Conservation (phyloP, 1,140 invertebrate genomes). For the Coenobita brevimanus region DNA sequence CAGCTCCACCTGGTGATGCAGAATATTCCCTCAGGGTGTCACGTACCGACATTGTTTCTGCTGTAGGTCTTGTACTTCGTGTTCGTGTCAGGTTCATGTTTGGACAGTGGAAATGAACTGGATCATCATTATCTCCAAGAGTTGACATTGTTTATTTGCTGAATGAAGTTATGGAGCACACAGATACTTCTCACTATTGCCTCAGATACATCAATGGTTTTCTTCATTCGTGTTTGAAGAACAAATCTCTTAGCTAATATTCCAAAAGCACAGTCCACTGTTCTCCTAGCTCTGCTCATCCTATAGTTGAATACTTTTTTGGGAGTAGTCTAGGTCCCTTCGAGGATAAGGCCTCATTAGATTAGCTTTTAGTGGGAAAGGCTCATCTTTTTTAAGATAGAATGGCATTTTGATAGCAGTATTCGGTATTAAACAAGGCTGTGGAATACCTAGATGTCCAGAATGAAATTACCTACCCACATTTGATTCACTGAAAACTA, state of each 20-base stretch:
- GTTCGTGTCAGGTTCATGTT: slow-evolving; percentile 40
- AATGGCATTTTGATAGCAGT: slow-evolving; percentile 47
- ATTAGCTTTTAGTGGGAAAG: slow-evolving; percentile 17
- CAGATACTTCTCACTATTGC: slow-evolving; percentile 21
- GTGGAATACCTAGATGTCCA: slow-evolving; percentile 26
- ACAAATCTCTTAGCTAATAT: no score
- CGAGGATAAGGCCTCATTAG: no score
- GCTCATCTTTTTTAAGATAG: slow-evolving; percentile 31
- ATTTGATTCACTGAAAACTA: slow-evolving; percentile 44
- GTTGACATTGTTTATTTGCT: no score
- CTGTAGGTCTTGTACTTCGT: slow-evolving; percentile 46
- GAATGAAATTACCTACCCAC: slow-evolving; percentile 38
- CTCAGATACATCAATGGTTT: slow-evolving; percentile 34
- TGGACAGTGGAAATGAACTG: slow-evolving; percentile 9
- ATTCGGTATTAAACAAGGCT: slow-evolving; percentile 28
- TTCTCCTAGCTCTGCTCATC: no score
- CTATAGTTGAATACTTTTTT: no score
- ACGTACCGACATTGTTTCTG: slow-evolving; percentile 31
- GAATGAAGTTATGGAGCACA: slow-evolving; percentile 40
- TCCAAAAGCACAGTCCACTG: no score
- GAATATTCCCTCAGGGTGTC: slow-evolving; percentile 28
- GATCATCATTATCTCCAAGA: slow-evolving; percentile 3
- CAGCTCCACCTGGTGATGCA: slow-evolving; percentile 33
- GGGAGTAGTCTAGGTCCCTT: slow-evolving; percentile 25
- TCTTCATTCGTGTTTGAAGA: slow-evolving; percentile 4